Evolutionary conservation across 1,140 invertebrate genomes (phyloP), one percentile per base, ranked within the genome.

Genomic region (Cyrtorhinus lividipennis): DNA sequence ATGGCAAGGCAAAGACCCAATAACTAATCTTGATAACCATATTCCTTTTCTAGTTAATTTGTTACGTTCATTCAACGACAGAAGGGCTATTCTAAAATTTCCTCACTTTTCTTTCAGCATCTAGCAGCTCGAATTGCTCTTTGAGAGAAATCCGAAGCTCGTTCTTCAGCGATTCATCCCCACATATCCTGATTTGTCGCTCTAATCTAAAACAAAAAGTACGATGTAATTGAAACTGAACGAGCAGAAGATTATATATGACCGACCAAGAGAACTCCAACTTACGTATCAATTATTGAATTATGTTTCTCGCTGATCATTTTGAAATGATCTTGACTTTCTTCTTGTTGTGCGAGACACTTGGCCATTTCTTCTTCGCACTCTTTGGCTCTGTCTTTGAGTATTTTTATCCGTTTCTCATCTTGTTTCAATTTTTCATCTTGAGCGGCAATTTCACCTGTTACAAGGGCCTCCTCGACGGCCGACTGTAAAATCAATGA

Each of bases 381-480:
- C 22, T 80, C 74, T 61, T 73, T 72, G 61, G 81, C 77, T 57
- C 80, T 74, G 45, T 83, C 74, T 62, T 85, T 84, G n/a, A 84
- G 69, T 62, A 81, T 81, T 53, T 80, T 78, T 48, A 83, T 78
- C 67, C 86, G 81, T 24, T 83, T 78, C 70, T 90, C 84, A 45
- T 90, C 86, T 44, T 76, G 71, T 20, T 75, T 73, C 3, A 90
- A 72, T 65, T 87, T 84, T 12, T 84, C 78, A 66, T 84, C 81
- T 70, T 91, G 85, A 0, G 83, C 84, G 67, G 86, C 81, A 65
- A 85, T 82, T 73, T 93, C 90, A 0, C 88, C 88, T 62, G 85
- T 82, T 62, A 92, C 77, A 15, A 92, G 72, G 0, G 89, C 88
- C 70, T 84, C 82, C 71, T 92, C 89, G 73, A 91, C 80, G 74